Evolutionary conservation across 2,113 vertebrate species (phyloP).

Genomic region (Oreamnos americanus): DNA sequence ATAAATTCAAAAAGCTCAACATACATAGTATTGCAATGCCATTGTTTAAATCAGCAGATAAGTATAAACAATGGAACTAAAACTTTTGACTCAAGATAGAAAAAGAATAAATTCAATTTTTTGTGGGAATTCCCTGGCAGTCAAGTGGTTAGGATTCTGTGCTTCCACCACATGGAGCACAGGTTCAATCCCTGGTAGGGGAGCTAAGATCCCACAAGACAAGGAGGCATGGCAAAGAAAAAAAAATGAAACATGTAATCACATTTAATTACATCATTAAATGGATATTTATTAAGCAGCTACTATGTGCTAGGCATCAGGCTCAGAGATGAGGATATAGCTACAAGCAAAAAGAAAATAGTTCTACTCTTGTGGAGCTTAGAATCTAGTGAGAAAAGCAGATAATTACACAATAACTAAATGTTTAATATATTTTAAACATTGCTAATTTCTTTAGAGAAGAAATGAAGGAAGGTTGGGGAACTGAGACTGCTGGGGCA

Average conservation of each 20-base stretch:
- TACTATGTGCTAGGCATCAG: not conserved
- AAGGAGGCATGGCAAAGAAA: not conserved
- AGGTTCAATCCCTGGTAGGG: not conserved
- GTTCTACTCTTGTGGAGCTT: not conserved
- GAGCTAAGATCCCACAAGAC: not conserved
- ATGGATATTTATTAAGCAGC: not conserved
- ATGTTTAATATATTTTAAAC: not conserved
- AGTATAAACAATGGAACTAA: not conserved
- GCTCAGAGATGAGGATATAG: not conserved
- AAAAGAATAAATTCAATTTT: not conserved
- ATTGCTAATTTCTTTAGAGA: not conserved
- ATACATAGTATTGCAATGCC: not conserved
- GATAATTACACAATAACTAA: not conserved
- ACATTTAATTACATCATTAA: not conserved
- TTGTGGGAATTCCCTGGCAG: not conserved
- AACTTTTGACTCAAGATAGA: not conserved
- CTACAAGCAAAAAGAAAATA: not conserved
- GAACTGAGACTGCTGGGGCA: not conserved
- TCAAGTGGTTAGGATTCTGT: not conserved
- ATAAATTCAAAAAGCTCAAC: not conserved
- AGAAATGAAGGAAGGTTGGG: not conserved
- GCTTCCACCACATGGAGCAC: not conserved
- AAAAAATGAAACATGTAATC: not conserved
- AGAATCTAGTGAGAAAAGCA: not conserved
- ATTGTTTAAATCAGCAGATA: not conserved